Percentiles rank a stretch among this genome's conserved stretches.
These are phyloP conservation scores for Pelusios castaneus DNA, from an alignment of 2,113 vertebrate genomes.

Conservation along the genomic window DNA sequence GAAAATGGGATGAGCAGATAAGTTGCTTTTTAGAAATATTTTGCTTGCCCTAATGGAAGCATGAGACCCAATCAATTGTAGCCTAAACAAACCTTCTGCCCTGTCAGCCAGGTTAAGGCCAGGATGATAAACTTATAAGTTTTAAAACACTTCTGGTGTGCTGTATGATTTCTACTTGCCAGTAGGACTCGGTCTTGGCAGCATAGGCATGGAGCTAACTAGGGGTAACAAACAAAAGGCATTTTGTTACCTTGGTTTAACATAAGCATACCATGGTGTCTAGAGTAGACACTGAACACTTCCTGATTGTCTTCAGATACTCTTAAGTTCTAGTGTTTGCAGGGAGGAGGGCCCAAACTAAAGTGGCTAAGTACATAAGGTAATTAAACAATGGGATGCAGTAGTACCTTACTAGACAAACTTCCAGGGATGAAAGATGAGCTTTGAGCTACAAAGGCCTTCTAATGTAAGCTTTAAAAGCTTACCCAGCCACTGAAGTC, in stretches of 20 bases:
- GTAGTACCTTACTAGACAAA: not conserved
- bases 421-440: not conserved
- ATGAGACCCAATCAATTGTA: too few species aligned
- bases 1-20: not conserved
- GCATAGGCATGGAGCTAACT: not conserved
- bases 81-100: not conserved
- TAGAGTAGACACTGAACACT: not conserved
- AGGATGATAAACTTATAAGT: not conserved
- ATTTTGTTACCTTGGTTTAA: not conserved
- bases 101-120: not conserved
- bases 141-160: not conserved
- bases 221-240: too few species aligned
- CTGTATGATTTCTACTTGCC: not conserved
- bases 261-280: not conserved
- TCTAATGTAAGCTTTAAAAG: too few species aligned
- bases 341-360: not conserved
- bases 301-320: not conserved
- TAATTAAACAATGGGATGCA: accelerated
- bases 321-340: too few species aligned
- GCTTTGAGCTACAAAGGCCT: not conserved
- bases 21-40: not conserved
- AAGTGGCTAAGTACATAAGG: not conserved
- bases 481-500: too few species aligned
- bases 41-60: not conserved
- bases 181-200: not conserved